These are phyloP conservation scores for Philotrypesis tridentata DNA, from an alignment of 1,140 invertebrate genomes.

Conservation along the genomic window DNA sequence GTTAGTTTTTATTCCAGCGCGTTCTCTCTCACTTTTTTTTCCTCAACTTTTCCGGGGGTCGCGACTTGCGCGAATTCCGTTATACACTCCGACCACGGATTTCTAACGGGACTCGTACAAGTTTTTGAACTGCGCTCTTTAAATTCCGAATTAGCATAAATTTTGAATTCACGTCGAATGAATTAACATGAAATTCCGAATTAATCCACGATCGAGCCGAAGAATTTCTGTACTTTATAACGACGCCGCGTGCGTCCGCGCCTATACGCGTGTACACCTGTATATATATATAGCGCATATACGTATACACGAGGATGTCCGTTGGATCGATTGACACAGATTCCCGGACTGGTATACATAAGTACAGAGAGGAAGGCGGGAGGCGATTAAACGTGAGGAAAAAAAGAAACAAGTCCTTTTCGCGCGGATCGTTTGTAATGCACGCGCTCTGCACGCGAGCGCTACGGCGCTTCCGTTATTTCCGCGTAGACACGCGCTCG, in stretches of 20 bases:
- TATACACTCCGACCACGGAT: slow-evolving; percentile 48
- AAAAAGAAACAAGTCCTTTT: not conserved
- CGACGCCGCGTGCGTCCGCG: too few species aligned
- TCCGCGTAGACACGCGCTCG: not conserved
- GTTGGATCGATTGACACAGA: slow-evolving; percentile 30
- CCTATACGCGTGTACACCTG: too few species aligned
- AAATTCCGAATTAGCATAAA: slow-evolving; percentile 68
- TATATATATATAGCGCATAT: too few species aligned
- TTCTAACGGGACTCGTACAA: slow-evolving; percentile 65
- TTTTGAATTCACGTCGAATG: too few species aligned
- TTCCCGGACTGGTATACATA: not conserved
- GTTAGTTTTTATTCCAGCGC: not conserved
- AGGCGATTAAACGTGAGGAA: not conserved
- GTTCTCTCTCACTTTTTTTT: not conserved
- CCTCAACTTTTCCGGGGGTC: not conserved
- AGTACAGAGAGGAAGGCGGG: not conserved
- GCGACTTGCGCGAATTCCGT: slow-evolving; percentile 55
- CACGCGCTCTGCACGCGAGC: not conserved
- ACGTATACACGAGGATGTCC: not conserved
- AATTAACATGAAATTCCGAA: slow-evolving; percentile 69
- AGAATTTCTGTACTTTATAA: slow-evolving; percentile 44
- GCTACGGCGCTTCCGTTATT: slow-evolving; percentile 13
- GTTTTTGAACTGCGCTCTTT: slow-evolving; percentile 51
- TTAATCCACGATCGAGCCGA: slow-evolving; percentile 66
- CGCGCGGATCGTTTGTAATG: slow-evolving; percentile 8